These are phyloP conservation scores for Columbina picui DNA, from an alignment of 2,113 vertebrate genomes.

Conservation along the genomic window DNA sequence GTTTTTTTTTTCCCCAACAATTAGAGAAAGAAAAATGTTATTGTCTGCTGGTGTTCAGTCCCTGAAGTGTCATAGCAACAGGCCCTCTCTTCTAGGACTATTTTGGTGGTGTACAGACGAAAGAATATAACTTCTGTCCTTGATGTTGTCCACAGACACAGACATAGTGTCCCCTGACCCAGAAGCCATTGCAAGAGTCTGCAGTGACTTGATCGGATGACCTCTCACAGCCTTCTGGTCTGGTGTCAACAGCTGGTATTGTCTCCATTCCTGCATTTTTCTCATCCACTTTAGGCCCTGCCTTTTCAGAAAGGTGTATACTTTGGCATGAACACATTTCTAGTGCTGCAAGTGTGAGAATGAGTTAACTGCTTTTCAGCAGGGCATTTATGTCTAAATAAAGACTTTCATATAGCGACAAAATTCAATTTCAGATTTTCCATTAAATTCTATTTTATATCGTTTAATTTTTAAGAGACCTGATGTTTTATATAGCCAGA, in stretches of 20 bases:
- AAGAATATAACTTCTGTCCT: neutral
- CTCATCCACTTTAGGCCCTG: neutral
- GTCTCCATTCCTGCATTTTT: neutral
- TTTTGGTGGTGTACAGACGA: neutral
- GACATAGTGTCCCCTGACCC: neutral
- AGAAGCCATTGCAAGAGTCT: neutral
- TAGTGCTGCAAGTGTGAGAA: neutral
- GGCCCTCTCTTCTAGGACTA: neutral
- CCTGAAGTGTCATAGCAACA: neutral
- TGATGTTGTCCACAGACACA: fast-evolving
- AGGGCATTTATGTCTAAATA: neutral
- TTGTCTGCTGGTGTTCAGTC: neutral
- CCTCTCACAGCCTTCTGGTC: neutral
- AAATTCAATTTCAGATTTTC: neutral
- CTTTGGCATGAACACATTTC: neutral
- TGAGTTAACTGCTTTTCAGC: neutral
- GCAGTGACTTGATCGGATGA: neutral
- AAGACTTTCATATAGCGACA: neutral
- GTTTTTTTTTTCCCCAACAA: too few species aligned
- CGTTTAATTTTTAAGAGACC: neutral
- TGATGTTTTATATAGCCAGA: neutral
- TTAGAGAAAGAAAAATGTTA: neutral
- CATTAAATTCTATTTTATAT: neutral
- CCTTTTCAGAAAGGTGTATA: neutral
- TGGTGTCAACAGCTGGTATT: neutral